These are phyloP conservation scores for Sclerurus mexicanus DNA, from an alignment of 2,113 vertebrate genomes.

Conservation along the genomic window DNA sequence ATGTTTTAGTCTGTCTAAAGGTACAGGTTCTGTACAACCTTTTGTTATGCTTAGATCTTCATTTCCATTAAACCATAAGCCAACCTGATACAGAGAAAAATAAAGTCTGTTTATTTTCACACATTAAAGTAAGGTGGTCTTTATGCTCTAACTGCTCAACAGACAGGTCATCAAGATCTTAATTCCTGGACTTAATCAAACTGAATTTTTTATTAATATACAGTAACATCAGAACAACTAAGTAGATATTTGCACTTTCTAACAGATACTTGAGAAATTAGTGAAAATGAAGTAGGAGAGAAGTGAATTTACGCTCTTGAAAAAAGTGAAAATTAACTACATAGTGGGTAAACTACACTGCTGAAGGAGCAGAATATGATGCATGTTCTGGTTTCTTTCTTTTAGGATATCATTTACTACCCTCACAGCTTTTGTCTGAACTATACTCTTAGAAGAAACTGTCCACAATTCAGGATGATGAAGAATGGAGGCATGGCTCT, in stretches of 20 bases:
- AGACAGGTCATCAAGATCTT: background rate
- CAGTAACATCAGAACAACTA: background rate
- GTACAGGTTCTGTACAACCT: conserved; percentile 70
- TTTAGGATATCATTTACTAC: background rate
- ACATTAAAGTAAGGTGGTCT: background rate
- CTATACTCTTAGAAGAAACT: background rate
- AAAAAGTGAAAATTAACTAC: background rate
- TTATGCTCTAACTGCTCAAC: background rate
- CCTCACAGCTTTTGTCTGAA: background rate
- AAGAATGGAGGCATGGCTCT: background rate
- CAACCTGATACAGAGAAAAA: conserved; percentile 66
- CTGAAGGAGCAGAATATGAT: background rate
- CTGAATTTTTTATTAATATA: background rate
- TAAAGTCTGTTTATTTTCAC: background rate
- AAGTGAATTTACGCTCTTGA: background rate
- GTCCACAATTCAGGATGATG: background rate
- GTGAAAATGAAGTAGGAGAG: background rate
- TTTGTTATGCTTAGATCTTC: conserved; percentile 63
- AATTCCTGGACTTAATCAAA: background rate
- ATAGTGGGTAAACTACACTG: background rate
- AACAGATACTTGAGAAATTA: background rate
- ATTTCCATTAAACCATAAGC: conserved; percentile 85
- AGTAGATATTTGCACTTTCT: background rate
- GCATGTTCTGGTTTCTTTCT: background rate
- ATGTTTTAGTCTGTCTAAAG: conserved; percentile 74